These are phyloP conservation scores for Acrocephalus arundinaceus DNA, from an alignment of 2,113 vertebrate species.

Conservation along the genomic window DNA sequence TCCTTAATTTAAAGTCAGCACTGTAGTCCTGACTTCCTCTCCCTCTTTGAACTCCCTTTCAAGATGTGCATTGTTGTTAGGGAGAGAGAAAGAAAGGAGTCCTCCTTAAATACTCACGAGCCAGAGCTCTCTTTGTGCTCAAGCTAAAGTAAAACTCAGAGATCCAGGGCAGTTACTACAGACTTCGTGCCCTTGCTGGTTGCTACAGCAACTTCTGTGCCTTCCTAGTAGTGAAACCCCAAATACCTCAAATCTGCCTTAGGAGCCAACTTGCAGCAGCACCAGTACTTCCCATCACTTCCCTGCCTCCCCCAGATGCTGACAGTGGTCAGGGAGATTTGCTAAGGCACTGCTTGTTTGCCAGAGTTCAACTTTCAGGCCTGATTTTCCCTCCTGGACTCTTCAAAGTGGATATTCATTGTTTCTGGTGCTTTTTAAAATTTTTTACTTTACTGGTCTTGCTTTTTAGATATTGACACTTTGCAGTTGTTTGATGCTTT, in stretches of 20 bases:
- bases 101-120: background rate
- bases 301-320: background rate
- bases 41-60: background rate
- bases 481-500: background rate
- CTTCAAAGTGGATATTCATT: background rate
- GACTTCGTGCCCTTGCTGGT: background rate
- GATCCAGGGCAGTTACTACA: background rate
- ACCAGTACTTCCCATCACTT: background rate
- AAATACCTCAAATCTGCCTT: background rate
- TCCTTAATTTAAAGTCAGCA: background rate
- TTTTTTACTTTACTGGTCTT: background rate
- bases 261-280: background rate
- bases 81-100: background rate
- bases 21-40: background rate
- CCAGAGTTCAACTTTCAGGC: background rate
- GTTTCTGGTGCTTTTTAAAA: fast-evolving
- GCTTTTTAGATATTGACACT: background rate
- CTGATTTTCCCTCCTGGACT: background rate
- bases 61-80: background rate
- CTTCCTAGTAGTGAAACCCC: background rate
- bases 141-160: background rate
- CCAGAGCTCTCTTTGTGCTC: background rate
- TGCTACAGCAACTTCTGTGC: background rate
- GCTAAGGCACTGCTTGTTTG: background rate
- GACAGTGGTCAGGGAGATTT: background rate